These are phyloP conservation scores for Propithecus perrieri DNA, from an alignment of 2,797 vertebrate species.

Conservation along the genomic window DNA sequence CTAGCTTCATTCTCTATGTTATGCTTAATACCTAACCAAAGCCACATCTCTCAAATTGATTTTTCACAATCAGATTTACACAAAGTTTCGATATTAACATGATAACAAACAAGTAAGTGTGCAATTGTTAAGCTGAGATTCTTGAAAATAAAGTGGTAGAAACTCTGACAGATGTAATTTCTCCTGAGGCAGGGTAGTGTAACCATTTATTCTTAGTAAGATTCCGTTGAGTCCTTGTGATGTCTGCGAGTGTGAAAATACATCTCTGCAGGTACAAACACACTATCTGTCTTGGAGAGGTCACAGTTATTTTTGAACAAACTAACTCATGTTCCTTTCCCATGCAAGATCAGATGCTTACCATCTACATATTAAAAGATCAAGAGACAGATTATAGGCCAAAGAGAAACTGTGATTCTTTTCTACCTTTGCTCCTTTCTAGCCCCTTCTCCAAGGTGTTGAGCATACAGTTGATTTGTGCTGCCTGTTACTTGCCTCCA, in stretches of 20 bases:
- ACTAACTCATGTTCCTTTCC: not conserved
- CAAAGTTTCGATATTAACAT: slow-evolving; percentile 46
- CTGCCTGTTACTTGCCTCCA: not conserved
- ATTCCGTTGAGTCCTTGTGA: slow-evolving; percentile 37
- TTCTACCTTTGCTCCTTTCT: not conserved
- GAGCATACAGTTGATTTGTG: not conserved
- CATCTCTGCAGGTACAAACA: not conserved
- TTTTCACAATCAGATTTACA: slow-evolving; percentile 29
- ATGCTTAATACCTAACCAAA: not conserved
- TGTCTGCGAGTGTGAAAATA: slow-evolving; percentile 47
- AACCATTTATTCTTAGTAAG: slow-evolving; percentile 48
- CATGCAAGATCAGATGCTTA: not conserved
- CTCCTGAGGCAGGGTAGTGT: not conserved
- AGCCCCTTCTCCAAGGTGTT: not conserved
- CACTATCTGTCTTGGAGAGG: not conserved
- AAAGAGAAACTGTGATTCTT: not conserved
- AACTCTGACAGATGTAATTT: slow-evolving; percentile 42
- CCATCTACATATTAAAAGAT: not conserved
- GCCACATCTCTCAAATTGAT: slow-evolving; percentile 21
- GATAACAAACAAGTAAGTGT: slow-evolving; percentile 58
- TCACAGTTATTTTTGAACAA: slow-evolving; percentile 27
- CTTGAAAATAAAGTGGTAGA: slow-evolving; percentile 48
- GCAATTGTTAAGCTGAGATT: slow-evolving; percentile 36
- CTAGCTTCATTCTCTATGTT: slow-evolving; percentile 34
- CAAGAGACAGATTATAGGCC: not conserved